These are phyloP conservation scores for Lacerta viridis DNA, from an alignment of 2,797 vertebrate genomes.

Conservation along the genomic window DNA sequence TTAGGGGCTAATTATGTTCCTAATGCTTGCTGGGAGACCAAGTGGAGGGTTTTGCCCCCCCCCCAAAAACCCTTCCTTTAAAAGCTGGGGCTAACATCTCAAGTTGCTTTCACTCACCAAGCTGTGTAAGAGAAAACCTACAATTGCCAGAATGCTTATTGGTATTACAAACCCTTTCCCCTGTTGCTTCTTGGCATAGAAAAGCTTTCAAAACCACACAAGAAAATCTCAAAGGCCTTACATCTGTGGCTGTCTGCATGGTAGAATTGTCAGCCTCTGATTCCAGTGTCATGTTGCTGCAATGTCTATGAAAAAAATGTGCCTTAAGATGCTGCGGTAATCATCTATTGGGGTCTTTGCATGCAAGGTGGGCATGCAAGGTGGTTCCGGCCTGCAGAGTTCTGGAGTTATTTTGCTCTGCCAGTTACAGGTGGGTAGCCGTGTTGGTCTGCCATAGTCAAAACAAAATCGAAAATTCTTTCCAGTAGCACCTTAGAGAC, in stretches of 20 bases:
- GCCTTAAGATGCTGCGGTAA: no score
- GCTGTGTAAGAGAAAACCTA: not conserved
- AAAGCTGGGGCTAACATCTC: not conserved
- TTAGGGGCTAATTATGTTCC: slow-evolving; percentile 2
- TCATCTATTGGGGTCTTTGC: not conserved
- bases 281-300: not conserved
- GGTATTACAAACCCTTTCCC: not conserved
- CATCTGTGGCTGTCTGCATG: no score
- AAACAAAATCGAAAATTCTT: no score
- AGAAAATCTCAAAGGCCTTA: not conserved
- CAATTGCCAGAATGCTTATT: not conserved
- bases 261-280: not conserved
- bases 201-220: not conserved
- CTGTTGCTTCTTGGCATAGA: not conserved
- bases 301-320: not conserved
- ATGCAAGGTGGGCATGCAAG: no score
- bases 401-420: not conserved
- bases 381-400: not conserved
- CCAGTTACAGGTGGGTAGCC: not conserved
- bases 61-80: no score
- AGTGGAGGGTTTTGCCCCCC: not conserved
- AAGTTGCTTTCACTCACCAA: not conserved
- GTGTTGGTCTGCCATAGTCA: no score
- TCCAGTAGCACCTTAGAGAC: no score
- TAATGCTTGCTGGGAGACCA: not conserved